Base-by-base conservation (phyloP, 2,113 vertebrate species). In the Murina feae region DNA sequence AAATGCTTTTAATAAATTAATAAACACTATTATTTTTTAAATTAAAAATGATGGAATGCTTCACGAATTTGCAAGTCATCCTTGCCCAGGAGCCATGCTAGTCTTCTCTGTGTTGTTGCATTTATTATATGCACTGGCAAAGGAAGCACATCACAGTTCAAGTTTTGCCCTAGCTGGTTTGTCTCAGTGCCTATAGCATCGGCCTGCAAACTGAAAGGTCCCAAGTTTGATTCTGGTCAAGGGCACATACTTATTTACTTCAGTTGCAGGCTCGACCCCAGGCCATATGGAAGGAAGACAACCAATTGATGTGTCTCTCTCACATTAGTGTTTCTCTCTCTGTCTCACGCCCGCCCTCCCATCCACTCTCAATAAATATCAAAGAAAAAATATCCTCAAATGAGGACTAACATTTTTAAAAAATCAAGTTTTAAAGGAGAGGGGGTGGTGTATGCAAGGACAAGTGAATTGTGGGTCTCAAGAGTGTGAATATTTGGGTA, bases 401-500 rank as follows among this genome's bases (percentile, higher is more conserved):
- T 60, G 58, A 60, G 23, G 23, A 28, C 28, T 60, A 4, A 60
- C 58, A 60, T 60, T 11, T 2, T 21, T 21, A 58, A 58, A 60
- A 60, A 60, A 60, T 60, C 23, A 47, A 53, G 28, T 55, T 82
- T 60, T 69, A 39, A 93, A 86, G 79, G 49, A 9, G 0, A 23
- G 28, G 11, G 32, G 12, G 17, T 68, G 21, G 11, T 75, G n/a
- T 30, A 72, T 63, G 17, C 0, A 1, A 89, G 49, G 37, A 76
- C 86, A 86, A 93, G 55, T 63, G 55, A 32, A n/a, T 42, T 68
- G 35, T 78, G 49, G 42, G 23, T 85, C 49, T 90, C 53, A 86
- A 69, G 37, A 93, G 47, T 53, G 68, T 95, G 94, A 91, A 85
- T 53, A 76, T 66, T 89, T 95, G 66, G 55, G 12, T 82, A 86